Base-by-base conservation (phyloP, 2,113 vertebrate species). In the Petrocephalus microphthalmus region DNA sequence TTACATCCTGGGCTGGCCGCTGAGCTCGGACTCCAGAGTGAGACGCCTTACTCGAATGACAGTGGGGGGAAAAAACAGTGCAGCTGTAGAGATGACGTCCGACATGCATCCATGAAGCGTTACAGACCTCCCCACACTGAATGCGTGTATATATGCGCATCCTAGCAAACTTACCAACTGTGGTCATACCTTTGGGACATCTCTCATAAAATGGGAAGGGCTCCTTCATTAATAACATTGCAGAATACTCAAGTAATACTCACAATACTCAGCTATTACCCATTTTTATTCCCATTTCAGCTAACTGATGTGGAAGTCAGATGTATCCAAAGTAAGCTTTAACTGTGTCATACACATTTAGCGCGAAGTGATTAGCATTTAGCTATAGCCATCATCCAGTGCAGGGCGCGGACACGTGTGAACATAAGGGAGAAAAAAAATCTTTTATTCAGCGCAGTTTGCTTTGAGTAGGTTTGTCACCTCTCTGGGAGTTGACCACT, bases 31-130 rank as follows among this genome's bases (percentile, higher is more conserved):
- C 54, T 19, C 13, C 19, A 47, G 85, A 60, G 29, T 22, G 29
- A 86, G 20, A 45, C 19, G 33, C 37, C 53, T 86, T 37, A 42
- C 54, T 56, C 85, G 5, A 25, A 54, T 85, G 49, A 53, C 84
- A 53, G 29, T 22, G 11, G 42, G 3, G 42, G 42, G 84, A 0
- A 33, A 53, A 33, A 67, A 67, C 5, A 53, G 19, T 7, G n/a
- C 84, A 85, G 84, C 84, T 85, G 84, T 8, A 15, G 1, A n/a
- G 84, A 85, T 53, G 84, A 53, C 51, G 84, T 54, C 71, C 33
- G 29, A 42, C 29, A 78, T 42, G 33, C 71, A 78, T 19, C 29
- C 71, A 42, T 42, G 71, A 78, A 78, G 71, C 71, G 17, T 78
- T 78, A 78, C 29, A 42, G 71, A 78, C 71, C 71, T 37, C 71